These are phyloP conservation scores for Stictocephala bisonia DNA, from an alignment of 2,888 invertebrate genomes.

Conservation along the genomic window DNA sequence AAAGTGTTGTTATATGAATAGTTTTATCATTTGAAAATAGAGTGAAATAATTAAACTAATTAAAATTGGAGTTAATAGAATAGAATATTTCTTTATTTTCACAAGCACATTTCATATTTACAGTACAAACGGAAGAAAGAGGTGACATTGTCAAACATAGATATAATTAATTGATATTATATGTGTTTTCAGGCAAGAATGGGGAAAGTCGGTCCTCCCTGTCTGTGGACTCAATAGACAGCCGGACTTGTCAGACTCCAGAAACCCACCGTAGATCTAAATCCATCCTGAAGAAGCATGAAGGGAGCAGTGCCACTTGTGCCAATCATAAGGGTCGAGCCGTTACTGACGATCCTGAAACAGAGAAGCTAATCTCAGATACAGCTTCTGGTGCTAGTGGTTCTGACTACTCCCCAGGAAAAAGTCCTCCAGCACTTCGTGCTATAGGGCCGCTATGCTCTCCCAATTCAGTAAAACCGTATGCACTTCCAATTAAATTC, in stretches of 20 bases:
- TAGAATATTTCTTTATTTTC: too few relatives aligned
- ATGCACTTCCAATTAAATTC: conserved; percentile 63
- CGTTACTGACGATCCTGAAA: conserved; percentile 74
- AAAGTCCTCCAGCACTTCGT: conserved; percentile 54
- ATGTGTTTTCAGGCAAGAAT: conserved; percentile 65
- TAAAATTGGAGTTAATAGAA: too few relatives aligned
- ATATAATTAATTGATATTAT: too few relatives aligned
- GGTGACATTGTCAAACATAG: too few relatives aligned
- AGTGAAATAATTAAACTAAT: too few relatives aligned
- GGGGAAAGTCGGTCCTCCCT: conserved; percentile 75
- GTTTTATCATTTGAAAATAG: too few relatives aligned
- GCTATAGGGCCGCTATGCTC: conserved; percentile 50
- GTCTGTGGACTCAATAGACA: conserved; percentile 77
- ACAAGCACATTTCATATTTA: too few relatives aligned
- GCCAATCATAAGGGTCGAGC: conserved; percentile 63
- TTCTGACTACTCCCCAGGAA: conserved; percentile 64
- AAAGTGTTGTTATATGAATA: too few relatives aligned
- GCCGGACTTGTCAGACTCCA: conserved; percentile 71
- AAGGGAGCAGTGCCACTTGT: conserved; percentile 65
- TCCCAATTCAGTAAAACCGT: conserved; percentile 57
- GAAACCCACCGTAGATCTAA: conserved; percentile 77
- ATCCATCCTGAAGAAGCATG: conserved; percentile 82
- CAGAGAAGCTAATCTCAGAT: conserved; percentile 78
- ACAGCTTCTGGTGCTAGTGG: conserved; percentile 71
- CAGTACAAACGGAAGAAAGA: too few relatives aligned